phyloP scores from a whole-genome alignment of 2,113 vertebrate species.

The Sterrhoptilus dennistouni region DNA sequence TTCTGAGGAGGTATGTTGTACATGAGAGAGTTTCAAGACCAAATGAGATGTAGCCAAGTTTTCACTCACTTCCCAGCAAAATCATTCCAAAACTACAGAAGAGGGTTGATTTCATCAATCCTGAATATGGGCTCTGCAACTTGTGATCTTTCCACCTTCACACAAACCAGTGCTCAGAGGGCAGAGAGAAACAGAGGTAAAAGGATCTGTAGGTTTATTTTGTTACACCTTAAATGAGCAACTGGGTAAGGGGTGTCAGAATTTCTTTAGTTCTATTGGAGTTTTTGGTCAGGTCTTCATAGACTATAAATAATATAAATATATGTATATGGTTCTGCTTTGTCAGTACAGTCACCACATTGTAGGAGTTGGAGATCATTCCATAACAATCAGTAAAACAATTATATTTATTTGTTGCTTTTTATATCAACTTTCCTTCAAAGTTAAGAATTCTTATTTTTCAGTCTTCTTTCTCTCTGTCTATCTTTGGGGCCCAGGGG shows the following conservation, averaged over 20 bases:
- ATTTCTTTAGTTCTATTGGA: neutral
- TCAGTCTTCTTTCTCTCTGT: neutral
- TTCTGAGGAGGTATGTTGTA: neutral
- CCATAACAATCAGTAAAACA: neutral
- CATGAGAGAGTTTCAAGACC: neutral
- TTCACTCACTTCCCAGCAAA: neutral
- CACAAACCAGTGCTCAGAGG: neutral
- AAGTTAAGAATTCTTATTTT: neutral
- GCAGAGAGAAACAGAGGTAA: neutral
- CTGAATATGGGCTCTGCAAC: neutral
- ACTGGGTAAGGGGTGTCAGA: neutral
- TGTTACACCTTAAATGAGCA: neutral
- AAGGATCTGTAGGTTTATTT: neutral
- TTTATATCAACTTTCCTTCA: neutral
- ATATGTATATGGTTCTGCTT: neutral
- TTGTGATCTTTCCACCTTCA: neutral
- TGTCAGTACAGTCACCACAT: neutral
- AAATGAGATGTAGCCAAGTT: neutral
- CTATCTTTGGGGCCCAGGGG: accelerated
- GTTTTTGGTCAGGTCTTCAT: neutral
- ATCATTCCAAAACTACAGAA: neutral
- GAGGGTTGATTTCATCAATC: neutral
- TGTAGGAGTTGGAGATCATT: neutral
- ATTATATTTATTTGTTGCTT: neutral
- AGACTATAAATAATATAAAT: neutral